Conservation (phyloP, 2,888 invertebrate genomes). For the Drosophila austrosaltans region DNA sequence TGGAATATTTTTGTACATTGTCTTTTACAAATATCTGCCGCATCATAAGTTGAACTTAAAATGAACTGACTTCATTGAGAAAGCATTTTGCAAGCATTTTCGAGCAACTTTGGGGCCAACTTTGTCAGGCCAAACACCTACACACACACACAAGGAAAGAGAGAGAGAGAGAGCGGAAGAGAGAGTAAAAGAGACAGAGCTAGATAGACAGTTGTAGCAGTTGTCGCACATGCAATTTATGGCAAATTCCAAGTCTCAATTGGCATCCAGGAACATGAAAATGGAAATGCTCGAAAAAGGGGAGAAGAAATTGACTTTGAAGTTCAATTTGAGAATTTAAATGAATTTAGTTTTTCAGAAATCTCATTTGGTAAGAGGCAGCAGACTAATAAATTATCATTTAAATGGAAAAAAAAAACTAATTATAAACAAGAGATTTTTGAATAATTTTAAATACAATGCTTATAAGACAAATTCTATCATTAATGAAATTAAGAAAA, state of each 20-base stretch:
- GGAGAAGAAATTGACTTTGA: slow-evolving; percentile 21
- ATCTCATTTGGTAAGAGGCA: too few species aligned
- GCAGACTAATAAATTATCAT: neutral
- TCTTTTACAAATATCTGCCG: slow-evolving; percentile 72
- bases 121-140: slow-evolving; percentile 47
- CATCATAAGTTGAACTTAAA: slow-evolving; percentile 74
- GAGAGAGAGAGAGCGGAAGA: slow-evolving; percentile 8
- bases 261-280: slow-evolving; percentile 49
- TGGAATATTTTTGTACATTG: slow-evolving; percentile 72
- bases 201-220: slow-evolving; percentile 55
- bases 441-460: too few species aligned
- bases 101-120: slow-evolving; percentile 43
- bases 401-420: neutral
- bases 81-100: slow-evolving; percentile 26
- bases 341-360: neutral
- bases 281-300: slow-evolving; percentile 12
- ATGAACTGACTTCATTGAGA: slow-evolving; percentile 76
- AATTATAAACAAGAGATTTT: too few species aligned
- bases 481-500: too few species aligned
- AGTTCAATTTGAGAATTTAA: neutral
- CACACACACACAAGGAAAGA: slow-evolving; percentile 33
- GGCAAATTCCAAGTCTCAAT: slow-evolving; percentile 75
- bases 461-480: too few species aligned
- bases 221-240: slow-evolving; percentile 78
- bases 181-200: slow-evolving; percentile 22